Base-by-base conservation (phyloP, 2,113 vertebrate genomes). In the Pithys albifrons region DNA sequence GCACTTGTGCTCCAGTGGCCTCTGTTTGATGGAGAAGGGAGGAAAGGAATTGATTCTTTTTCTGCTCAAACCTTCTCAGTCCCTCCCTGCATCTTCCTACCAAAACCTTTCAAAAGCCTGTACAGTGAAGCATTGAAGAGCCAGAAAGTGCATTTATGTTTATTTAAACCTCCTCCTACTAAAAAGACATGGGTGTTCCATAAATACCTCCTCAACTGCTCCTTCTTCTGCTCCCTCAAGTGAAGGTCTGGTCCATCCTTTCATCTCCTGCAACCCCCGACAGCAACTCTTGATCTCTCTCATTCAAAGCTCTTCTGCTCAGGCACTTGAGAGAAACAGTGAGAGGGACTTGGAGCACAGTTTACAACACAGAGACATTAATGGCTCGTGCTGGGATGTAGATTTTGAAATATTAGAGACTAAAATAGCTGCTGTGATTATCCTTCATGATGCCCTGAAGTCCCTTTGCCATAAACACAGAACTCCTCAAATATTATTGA, bases 381-480 rank as follows among this genome's bases (percentile, higher is more conserved):
- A 75, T 35, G 37, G 51, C 24, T 65, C 39, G 16, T 35, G 74
- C 55, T 52, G 41, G 19, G 80, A 48, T 78, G 58, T 29, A 71
- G 61, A 66, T 12, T 57, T 72, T 48, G 75, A 93, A 89, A 62
- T 58, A 72, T 28, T 55, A 33, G 48, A 78, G 59, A 64, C 35
- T 45, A 70, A 91, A 93, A 88, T 65, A 91, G 55, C 59, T 82
- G 37, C 37, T 67, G 11, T 51, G 62, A 87, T 92, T 87, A 76
- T 51, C 58, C 71, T 74, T 59, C 39, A 24, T 64, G 65, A 43
- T 72, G 78, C 69, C 31, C 76, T 69, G 46, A 78, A 92, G 67
- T 67, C 61, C 70, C 23, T 79, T 79, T 89, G n/a, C 58, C 52
- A 75, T 66, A 84, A 95, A 87, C 57, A n/a, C 24, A 43, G 4